phyloP scores from a whole-genome alignment of 2,888 invertebrate species.

The Nineta flava region DNA sequence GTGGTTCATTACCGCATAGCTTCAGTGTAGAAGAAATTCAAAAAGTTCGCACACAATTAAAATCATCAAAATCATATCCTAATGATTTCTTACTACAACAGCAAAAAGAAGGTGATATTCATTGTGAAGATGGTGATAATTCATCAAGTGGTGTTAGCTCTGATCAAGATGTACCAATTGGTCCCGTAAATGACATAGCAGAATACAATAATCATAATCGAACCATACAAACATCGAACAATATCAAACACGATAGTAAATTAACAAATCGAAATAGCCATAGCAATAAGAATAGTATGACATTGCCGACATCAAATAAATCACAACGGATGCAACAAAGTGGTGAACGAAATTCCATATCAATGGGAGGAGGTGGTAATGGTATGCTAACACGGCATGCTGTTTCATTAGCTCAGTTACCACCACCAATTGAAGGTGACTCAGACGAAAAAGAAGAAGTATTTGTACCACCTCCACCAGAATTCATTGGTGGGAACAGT shows the following conservation, averaged over 20 bases:
- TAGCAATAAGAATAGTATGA: slow-evolving; percentile 13
- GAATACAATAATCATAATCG: slow-evolving; percentile 19
- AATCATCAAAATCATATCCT: slow-evolving; percentile 75
- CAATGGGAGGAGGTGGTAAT: slow-evolving; percentile 10
- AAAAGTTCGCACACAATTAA: slow-evolving; percentile 67
- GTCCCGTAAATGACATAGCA: slow-evolving; percentile 30
- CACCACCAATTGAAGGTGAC: slow-evolving; percentile 59
- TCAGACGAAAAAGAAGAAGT: slow-evolving; percentile 51
- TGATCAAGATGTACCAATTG: slow-evolving; percentile 57
- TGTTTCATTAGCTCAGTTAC: slow-evolving; percentile 61
- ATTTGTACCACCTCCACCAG: slow-evolving; percentile 42
- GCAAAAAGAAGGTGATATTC: slow-evolving; percentile 23
- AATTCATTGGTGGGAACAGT: slow-evolving; percentile 32
- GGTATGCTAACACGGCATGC: slow-evolving; percentile 41
- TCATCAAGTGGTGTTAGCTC: slow-evolving; percentile 79
- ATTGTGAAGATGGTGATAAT: slow-evolving; percentile 68
- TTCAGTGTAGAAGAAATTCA: slow-evolving; percentile 82
- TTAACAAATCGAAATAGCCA: slow-evolving; percentile 5
- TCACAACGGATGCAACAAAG: background rate
- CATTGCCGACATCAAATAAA: slow-evolving; percentile 18
- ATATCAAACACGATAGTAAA: slow-evolving; percentile 8
- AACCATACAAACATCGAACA: slow-evolving; percentile 6
- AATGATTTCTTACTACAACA: slow-evolving; percentile 53
- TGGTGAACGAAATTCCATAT: slow-evolving; percentile 1
- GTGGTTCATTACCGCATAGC: slow-evolving; percentile 66